phyloP scores from a whole-genome alignment of 2,113 vertebrate genomes.

The Pantherophis guttatus region DNA sequence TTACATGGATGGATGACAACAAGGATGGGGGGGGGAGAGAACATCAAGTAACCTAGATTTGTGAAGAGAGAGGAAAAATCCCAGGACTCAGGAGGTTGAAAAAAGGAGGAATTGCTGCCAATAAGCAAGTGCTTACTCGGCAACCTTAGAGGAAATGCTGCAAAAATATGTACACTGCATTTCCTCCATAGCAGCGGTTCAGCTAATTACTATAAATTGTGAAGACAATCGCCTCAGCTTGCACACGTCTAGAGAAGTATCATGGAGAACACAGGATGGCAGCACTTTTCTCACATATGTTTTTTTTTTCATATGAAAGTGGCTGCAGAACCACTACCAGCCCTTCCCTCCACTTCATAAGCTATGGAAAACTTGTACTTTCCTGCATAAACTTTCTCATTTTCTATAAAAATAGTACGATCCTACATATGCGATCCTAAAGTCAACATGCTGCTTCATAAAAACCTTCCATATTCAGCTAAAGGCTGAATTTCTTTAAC shows the following conservation, averaged over 20 bases:
- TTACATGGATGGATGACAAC: neutral
- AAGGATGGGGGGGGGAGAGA: neutral
- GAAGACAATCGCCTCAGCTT: neutral
- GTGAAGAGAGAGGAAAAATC: neutral
- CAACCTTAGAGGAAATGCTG: neutral
- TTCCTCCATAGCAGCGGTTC: neutral
- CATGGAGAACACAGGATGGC: neutral
- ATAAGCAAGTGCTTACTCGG: neutral
- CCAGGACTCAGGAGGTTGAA: neutral
- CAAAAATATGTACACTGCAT: neutral
- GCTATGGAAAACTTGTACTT: neutral
- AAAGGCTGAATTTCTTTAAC: conserved; percentile 65
- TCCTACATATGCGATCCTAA: neutral
- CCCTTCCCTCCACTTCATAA: neutral
- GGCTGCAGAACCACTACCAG: neutral
- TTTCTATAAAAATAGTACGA: neutral
- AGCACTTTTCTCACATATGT: neutral
- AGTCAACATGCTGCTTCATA: conserved; percentile 41
- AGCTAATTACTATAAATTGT: neutral
- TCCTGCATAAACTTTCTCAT: neutral
- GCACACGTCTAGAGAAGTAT: neutral
- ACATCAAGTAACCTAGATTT: neutral
- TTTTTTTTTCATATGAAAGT: neutral
- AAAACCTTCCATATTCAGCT: conserved; percentile 60
- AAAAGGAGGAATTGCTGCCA: neutral